Evolutionary conservation across 2,888 invertebrate species (phyloP).

Genomic region (Cerastis leucographa): DNA sequence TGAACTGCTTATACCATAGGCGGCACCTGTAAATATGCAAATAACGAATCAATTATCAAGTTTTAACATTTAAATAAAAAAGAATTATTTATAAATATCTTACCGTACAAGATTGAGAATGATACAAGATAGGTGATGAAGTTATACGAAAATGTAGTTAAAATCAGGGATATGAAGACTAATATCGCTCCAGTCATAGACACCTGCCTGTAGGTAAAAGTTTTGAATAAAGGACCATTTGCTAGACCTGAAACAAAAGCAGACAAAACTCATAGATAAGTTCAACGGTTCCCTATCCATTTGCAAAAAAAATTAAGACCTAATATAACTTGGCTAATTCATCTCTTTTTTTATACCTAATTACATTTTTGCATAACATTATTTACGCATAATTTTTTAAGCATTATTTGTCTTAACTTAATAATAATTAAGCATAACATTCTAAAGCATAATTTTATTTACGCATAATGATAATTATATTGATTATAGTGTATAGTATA

Average conservation of each 20-base stretch:
- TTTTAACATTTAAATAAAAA: neutral
- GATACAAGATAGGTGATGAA: constrained; percentile 92
- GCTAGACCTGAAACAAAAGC: constrained; percentile 90
- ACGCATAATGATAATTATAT: too few species aligned
- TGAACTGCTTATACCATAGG: constrained; percentile 92
- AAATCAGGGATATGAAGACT: constrained; percentile 91
- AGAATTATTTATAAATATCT: constrained; percentile 64
- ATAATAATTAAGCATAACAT: too few species aligned
- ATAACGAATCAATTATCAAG: neutral
- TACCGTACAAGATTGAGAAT: constrained; percentile 93
- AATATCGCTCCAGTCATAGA: constrained; percentile 91
- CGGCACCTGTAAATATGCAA: constrained; percentile 88
- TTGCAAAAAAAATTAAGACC: too few species aligned
- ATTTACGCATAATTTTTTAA: too few species aligned
- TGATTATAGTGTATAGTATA: too few species aligned
- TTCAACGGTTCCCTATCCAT: neutral
- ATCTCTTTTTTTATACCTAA: too few species aligned
- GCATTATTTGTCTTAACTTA: too few species aligned
- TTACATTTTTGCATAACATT: too few species aligned
- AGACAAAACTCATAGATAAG: constrained; percentile 14
- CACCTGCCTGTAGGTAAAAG: constrained; percentile 92
- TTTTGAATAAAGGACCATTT: constrained; percentile 93
- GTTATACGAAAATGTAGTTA: constrained; percentile 91
- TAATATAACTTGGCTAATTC: too few species aligned
- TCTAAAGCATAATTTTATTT: too few species aligned